These are phyloP conservation scores for Listronotus bonariensis DNA, from an alignment of 1,140 invertebrate species.

Conservation along the genomic window DNA sequence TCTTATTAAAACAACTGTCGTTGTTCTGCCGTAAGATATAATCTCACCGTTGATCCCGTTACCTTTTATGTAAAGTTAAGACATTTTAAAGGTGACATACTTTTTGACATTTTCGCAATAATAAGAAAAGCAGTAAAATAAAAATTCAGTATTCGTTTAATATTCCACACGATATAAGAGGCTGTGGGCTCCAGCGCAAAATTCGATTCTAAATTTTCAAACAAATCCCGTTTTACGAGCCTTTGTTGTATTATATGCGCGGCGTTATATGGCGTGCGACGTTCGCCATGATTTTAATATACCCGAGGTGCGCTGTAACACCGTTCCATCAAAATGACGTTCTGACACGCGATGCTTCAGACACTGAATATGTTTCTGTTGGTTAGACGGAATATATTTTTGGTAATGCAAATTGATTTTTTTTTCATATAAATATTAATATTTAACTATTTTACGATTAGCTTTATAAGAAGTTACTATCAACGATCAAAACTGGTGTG, in stretches of 20 bases:
- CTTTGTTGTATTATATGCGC: constrained; percentile 22
- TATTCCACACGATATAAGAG: constrained; percentile 15
- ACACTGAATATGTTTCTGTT: constrained; percentile 18
- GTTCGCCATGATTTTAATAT: constrained; percentile 31
- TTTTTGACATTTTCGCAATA: no score
- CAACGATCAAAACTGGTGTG: no score
- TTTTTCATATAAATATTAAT: no score
- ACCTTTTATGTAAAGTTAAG: no score
- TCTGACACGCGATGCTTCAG: constrained; percentile 20
- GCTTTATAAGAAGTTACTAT: no score
- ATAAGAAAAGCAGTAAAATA: no score
- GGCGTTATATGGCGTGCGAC: constrained; percentile 25
- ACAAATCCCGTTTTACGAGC: constrained; percentile 24
- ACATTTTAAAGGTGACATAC: no score
- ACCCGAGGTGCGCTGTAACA: constrained; percentile 22
- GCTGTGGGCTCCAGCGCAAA: constrained; percentile 13
- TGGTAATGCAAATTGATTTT: no score
- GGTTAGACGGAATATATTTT: background rate
- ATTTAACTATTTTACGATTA: no score
- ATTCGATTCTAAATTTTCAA: constrained; percentile 26
- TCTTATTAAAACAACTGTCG: no score
- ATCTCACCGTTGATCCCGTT: no score
- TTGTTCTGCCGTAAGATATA: no score
- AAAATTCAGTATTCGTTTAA: constrained; percentile 14
- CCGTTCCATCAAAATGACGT: constrained; percentile 28